Base-by-base conservation (phyloP, 53 echinoderm and acorn worm genomes). In the Actinopyga echinites region DNA sequence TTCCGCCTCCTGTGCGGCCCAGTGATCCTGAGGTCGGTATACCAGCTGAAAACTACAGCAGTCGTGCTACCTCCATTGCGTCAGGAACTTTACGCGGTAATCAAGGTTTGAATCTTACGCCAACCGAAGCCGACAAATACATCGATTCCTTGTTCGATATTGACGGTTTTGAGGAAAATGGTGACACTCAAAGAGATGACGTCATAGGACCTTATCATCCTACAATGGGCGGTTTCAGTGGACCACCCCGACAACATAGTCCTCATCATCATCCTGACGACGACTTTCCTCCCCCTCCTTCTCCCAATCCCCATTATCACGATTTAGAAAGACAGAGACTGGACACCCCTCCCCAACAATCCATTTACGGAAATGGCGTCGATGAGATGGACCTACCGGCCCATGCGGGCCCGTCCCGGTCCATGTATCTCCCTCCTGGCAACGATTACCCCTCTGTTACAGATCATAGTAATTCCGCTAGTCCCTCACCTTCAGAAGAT, bases 81-180 rank as follows among this genome's bases (percentile, higher is more conserved):
- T 80, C 81, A 38, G 60, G 60, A 20, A 61, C 81, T 7, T 61
- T 80, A 0, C 81, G 77, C 56, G 77, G 52, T 77, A 71, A 71
- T 44, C 71, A 71, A 26, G 26, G 19, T 37, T 25, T 71, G 36
- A 44, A 71, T 24, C 28, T 77, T 5, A 32, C 77, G 1, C 53
- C 44, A 1, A 28, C 54, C 28, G 77, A 77, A 2, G 77, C 77
- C 3, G 81, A 80, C 12, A n/a, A 8, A 20, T 80, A 61, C n/a
- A 80, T 80, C 62, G 81, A 80, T 61, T 59, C 60, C n/a, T 45
- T 80, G 4, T 80, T 80, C 29, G 81, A 80, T 37, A 80, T 80
- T 3, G 81, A 80, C 1, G 81, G 63, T 61, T 37, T 61, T 0
- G 33, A 69, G 8, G 60, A 80, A 24, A 23, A 22, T 31, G 35